Evolutionary conservation across 2,888 invertebrate species (phyloP).

Genomic region (Cosmopolites sordidus): DNA sequence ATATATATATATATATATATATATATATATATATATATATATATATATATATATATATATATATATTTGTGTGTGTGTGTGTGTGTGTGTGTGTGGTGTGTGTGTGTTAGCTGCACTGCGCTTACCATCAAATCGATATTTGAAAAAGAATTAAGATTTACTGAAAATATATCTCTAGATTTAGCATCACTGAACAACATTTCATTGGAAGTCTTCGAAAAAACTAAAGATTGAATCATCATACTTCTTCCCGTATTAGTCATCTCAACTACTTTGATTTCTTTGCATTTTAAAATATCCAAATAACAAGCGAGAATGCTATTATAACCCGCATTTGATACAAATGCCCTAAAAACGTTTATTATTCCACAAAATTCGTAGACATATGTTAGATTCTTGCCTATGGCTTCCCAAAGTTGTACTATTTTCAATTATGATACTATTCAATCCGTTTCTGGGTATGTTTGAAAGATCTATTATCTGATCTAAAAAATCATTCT

Average conservation of each 20-base stretch:
- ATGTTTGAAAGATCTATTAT: constrained; percentile 31
- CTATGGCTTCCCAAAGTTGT: constrained; percentile 29
- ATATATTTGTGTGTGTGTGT: no score
- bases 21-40: no score
- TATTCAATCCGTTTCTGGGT: constrained; percentile 35
- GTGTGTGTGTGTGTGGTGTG: no score
- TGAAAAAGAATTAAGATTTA: no score
- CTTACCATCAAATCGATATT: no score
- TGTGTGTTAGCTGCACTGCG: not conserved
- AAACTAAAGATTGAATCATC: constrained; percentile 40
- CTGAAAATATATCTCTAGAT: constrained; percentile 38
- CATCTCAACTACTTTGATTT: constrained; percentile 34
- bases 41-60: no score
- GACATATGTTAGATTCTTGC: not conserved
- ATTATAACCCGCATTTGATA: constrained; percentile 42
- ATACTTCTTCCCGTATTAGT: constrained; percentile 29
- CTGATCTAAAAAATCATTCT: constrained; percentile 35
- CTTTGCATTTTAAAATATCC: constrained; percentile 42
- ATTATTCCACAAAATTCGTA: not conserved
- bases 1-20: no score
- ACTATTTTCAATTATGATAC: constrained; percentile 37
- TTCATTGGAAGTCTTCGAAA: constrained; percentile 38
- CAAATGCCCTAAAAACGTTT: constrained; percentile 40
- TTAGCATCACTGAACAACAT: constrained; percentile 36
- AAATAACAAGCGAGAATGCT: constrained; percentile 37